These are phyloP conservation scores for Cantharis rufa DNA, from an alignment of 2,888 invertebrate species.

Conservation along the genomic window DNA sequence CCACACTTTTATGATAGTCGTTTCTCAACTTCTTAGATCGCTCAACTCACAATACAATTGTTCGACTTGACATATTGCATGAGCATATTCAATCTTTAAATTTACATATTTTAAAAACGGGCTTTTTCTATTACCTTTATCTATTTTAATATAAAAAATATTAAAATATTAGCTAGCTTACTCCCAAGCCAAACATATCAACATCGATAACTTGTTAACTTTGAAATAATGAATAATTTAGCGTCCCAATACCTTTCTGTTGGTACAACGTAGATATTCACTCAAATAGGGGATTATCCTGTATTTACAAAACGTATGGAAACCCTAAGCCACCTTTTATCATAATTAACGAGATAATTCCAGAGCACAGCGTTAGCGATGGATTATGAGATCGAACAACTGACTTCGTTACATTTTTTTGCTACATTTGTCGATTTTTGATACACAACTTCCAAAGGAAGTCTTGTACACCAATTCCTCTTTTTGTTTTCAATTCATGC, in stretches of 20 bases:
- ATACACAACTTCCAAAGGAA: too few relatives aligned
- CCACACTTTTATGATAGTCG: slow-evolving; percentile 40
- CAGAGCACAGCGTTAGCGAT: neutral
- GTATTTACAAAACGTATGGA: neutral
- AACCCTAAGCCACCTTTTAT: neutral
- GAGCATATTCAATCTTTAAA: neutral
- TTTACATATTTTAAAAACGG: neutral
- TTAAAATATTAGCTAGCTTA: neutral
- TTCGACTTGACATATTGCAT: slow-evolving; percentile 30
- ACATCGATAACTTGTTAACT: neutral
- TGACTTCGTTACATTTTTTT: too few relatives aligned
- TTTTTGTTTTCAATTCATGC: too few relatives aligned
- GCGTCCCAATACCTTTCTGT: neutral
- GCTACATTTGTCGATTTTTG: too few relatives aligned
- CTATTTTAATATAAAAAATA: neutral
- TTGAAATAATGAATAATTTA: neutral
- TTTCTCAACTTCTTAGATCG: slow-evolving; percentile 32
- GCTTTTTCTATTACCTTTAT: neutral
- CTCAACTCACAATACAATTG: slow-evolving; percentile 35
- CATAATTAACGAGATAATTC: neutral
- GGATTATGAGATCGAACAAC: neutral
- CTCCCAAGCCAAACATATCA: neutral
- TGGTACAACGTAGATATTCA: neutral
- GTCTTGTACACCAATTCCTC: too few relatives aligned
- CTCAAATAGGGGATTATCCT: neutral